Base-by-base conservation (phyloP, 2,113 vertebrate species). In the Myotis davidii region DNA sequence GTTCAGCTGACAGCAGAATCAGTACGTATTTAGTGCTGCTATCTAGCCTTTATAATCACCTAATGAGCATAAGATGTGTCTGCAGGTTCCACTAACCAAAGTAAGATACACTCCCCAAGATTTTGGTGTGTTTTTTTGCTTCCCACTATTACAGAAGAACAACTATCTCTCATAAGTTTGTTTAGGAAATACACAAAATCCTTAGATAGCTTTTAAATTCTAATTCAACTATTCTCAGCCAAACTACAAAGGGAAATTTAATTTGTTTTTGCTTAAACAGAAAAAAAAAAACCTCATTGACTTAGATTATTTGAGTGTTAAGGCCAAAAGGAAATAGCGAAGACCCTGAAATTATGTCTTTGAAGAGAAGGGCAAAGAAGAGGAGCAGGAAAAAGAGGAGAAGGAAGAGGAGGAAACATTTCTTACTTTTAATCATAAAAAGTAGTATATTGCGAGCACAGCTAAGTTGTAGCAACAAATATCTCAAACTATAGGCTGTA, bases 181-280 rank as follows among this genome's bases (percentile, higher is more conserved):
- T 91, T 94, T 94, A 72, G 78, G 79, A 95, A 89, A 95, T 23
- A 56, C 14, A 91, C 17, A 84, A 42, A 83, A 69, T 56, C 61
- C 23, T 79, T 74, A 86, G 73, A 73, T 32, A 77, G 79, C 87
- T 92, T 97, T 91, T 91, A 79, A 91, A 93, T 95, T 91, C 56
- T 45, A 84, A 93, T 84, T 88, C 94, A 56, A 56, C 87, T 91
- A 69, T 91, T 78, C 84, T 95, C 88, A 96, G 83, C 37, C 73
- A 91, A 65, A n/a, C 84, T 83, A 89, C 65, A 95, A 93, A 95
- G 52, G 32, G 76, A 39, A 69, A 84, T 87, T 84, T 93, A 82
- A 95, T 93, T 91, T 91, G 79, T 34, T 97, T 94, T 93, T 76
- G 50, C 45, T 56, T 73, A 88, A 69, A 54, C 3, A 90, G 74